Conservation (phyloP, 2,113 vertebrate genomes). For the Okapia johnstoni region DNA sequence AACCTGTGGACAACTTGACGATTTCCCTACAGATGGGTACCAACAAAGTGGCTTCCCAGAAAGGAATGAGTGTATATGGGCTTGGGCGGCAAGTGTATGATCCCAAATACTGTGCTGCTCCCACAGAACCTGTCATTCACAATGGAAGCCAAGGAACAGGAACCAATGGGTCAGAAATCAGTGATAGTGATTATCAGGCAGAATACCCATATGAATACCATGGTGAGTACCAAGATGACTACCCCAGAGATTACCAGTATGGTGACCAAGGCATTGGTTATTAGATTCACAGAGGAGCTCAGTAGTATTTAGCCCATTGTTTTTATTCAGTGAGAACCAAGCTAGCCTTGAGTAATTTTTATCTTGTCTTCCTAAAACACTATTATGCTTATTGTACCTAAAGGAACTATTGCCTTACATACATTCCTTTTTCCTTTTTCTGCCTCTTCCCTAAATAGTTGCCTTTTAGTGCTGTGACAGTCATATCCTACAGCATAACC, state of each 20-base stretch:
- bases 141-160: constrained; percentile 97
- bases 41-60: constrained; percentile 98
- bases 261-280: constrained; percentile 94
- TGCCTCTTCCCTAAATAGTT: constrained; percentile 83
- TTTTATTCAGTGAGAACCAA: constrained; percentile 87
- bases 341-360: constrained; percentile 91
- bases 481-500: constrained; percentile 82
- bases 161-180: constrained; percentile 97
- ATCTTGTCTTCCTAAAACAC: constrained; percentile 83
- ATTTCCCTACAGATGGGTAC: constrained; percentile 99
- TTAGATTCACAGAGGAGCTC: constrained; percentile 79
- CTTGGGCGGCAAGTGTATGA: constrained; percentile 96
- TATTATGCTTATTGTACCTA: constrained; percentile 83
- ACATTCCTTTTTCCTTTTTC: constrained; percentile 83
- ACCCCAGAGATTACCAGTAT: constrained; percentile 92
- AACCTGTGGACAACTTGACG: constrained; percentile 94
- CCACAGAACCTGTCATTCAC: constrained; percentile 91
- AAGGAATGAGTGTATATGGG: constrained; percentile 97
- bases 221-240: constrained; percentile 88
- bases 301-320: constrained; percentile 88
- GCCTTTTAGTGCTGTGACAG: constrained; percentile 85
- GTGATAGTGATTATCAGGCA: constrained; percentile 97
- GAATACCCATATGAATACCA: constrained; percentile 95
- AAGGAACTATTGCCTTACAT: constrained; percentile 84
- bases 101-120: constrained; percentile 94